phyloP scores from a whole-genome alignment of 2,888 invertebrate species.

The Julus scanicus region DNA sequence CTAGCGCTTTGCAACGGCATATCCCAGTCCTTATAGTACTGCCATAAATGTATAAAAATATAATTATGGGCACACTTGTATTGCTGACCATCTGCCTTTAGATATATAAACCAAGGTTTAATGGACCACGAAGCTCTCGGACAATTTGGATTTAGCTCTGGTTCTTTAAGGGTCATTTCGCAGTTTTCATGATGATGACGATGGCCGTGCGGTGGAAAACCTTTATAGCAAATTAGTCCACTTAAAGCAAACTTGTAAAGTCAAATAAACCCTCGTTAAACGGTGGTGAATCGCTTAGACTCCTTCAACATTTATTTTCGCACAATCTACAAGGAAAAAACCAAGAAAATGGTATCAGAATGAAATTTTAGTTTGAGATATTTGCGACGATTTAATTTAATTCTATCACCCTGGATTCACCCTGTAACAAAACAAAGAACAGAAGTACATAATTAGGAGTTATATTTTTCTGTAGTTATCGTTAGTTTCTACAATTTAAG shows the following conservation, averaged over 20 bases:
- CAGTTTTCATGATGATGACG: not conserved
- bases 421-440: too few species aligned
- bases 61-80: not conserved
- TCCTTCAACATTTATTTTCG: not conserved
- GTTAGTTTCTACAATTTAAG: too few species aligned
- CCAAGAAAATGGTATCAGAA: not conserved
- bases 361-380: not conserved
- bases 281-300: not conserved
- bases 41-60: not conserved
- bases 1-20: not conserved
- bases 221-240: slow-evolving; percentile 19
- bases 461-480: too few species aligned
- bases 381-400: not conserved
- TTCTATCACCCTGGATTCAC: too few species aligned
- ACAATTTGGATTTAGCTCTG: not conserved
- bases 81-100: not conserved
- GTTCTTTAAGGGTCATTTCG: not conserved
- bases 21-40: not conserved
- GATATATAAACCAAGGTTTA: not conserved
- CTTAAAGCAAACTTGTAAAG: slow-evolving; percentile 19
- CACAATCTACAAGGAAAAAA: not conserved
- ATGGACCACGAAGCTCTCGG: not conserved
- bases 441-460: too few species aligned
- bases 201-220: not conserved
- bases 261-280: not conserved